These are phyloP conservation scores for Gonioctena quinquepunctata DNA, from an alignment of 1,140 invertebrate species.

Conservation along the genomic window DNA sequence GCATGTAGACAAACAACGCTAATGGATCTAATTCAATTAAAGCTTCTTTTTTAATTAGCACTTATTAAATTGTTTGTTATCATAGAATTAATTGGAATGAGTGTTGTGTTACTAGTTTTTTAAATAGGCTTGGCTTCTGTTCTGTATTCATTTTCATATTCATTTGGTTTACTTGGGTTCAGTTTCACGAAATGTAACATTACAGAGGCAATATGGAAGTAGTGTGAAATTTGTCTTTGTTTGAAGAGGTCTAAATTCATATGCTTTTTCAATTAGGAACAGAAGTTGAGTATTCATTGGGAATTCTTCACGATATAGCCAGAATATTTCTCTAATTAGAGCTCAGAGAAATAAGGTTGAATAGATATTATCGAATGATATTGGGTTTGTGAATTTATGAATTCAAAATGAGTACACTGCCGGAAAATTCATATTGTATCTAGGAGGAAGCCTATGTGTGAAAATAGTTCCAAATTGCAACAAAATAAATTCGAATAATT, in stretches of 20 bases:
- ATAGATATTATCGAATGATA: too few species aligned
- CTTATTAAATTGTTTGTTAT: conserved; percentile 23
- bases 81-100: conserved; percentile 11
- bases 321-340: too few species aligned
- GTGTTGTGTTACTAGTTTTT: neutral
- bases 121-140: neutral
- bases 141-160: neutral
- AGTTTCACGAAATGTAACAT: neutral
- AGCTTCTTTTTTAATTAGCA: conserved; percentile 19
- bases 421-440: too few species aligned
- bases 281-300: too few species aligned
- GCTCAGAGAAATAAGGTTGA: too few species aligned
- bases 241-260: neutral
- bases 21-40: conserved; percentile 26
- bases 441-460: too few species aligned
- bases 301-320: too few species aligned
- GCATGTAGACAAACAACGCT: conserved; percentile 10
- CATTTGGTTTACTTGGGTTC: neutral
- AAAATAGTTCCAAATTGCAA: too few species aligned
- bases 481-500: too few species aligned
- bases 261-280: neutral
- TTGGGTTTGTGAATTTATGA: too few species aligned
- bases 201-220: neutral
- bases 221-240: neutral
- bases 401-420: too few species aligned